phyloP scores from a whole-genome alignment of 2,797 vertebrate species.

The Rhabdomys pumilio region DNA sequence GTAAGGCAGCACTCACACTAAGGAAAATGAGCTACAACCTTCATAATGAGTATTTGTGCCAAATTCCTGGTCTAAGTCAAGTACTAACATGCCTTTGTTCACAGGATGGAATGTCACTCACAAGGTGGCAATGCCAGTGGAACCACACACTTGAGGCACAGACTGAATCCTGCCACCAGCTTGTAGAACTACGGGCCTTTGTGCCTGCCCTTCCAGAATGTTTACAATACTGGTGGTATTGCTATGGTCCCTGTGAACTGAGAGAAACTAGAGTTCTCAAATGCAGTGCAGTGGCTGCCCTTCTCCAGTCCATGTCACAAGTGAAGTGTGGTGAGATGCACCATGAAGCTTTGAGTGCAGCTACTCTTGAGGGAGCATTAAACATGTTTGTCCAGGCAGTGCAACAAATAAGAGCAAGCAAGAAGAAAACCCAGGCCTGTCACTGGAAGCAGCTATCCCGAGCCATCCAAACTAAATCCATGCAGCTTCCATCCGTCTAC shows the following conservation, averaged over 20 bases:
- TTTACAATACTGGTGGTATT: background rate
- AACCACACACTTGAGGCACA: background rate
- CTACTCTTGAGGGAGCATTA: background rate
- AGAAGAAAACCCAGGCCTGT: background rate
- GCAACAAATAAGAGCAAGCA: background rate
- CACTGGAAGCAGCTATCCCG: background rate
- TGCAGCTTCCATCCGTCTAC: background rate
- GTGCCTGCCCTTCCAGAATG: background rate
- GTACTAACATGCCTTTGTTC: background rate
- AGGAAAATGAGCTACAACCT: background rate
- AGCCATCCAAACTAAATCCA: background rate
- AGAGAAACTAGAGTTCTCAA: background rate
- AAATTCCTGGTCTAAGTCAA: constrained; percentile 1
- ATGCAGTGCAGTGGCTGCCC: background rate
- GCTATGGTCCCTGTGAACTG: background rate
- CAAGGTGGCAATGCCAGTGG: background rate
- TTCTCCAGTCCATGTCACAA: background rate
- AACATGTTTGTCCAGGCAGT: background rate
- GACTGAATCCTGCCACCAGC: background rate
- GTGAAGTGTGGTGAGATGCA: background rate
- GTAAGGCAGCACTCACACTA: background rate
- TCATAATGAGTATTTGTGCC: background rate
- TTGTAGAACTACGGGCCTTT: background rate
- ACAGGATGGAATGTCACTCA: background rate
- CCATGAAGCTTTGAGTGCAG: background rate